Percentiles rank a stretch among this genome's conserved stretches.
Conservation (phyloP, 2,888 invertebrate species). For the Limnephilus rhombicus region DNA sequence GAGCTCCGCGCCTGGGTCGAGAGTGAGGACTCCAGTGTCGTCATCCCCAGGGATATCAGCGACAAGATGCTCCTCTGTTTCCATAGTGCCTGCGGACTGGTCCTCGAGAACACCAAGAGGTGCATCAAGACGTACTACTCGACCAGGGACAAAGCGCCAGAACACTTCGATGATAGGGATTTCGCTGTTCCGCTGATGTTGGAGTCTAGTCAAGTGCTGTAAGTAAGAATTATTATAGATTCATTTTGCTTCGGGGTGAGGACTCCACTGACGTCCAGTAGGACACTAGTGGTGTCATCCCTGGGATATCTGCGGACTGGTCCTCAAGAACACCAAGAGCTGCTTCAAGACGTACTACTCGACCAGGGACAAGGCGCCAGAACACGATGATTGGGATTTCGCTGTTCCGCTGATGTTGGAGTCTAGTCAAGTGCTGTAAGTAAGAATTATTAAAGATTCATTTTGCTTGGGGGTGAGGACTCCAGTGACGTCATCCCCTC, state of each 20-base stretch:
- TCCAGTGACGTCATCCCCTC: conserved; percentile 66
- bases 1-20: conserved; percentile 75
- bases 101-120: conserved; percentile 78
- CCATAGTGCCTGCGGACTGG: conserved; percentile 81
- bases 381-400: conserved; percentile 79
- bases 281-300: no score
- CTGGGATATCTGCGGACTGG: conserved; percentile 78
- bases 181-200: conserved; percentile 76
- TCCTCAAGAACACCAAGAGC: conserved; percentile 78
- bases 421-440: conserved; percentile 78
- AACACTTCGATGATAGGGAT: conserved; percentile 80
- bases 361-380: conserved; percentile 78
- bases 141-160: conserved; percentile 78
- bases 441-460: conserved; percentile 65
- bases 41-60: conserved; percentile 75
- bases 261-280: no score
- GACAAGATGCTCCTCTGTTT: conserved; percentile 82
- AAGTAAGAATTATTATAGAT: conserved; percentile 70
- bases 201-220: conserved; percentile 76
- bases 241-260: neutral
- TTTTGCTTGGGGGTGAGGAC: conserved; percentile 70
- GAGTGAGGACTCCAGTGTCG: conserved; percentile 71
- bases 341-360: conserved; percentile 82
- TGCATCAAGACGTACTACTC: conserved; percentile 82
- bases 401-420: conserved; percentile 75